A percentile compares a stretch with the other conserved stretches of the same genome.
These are phyloP conservation scores for Delichon dasypus DNA, from an alignment of 2,797 vertebrate genomes.

Conservation along the genomic window DNA sequence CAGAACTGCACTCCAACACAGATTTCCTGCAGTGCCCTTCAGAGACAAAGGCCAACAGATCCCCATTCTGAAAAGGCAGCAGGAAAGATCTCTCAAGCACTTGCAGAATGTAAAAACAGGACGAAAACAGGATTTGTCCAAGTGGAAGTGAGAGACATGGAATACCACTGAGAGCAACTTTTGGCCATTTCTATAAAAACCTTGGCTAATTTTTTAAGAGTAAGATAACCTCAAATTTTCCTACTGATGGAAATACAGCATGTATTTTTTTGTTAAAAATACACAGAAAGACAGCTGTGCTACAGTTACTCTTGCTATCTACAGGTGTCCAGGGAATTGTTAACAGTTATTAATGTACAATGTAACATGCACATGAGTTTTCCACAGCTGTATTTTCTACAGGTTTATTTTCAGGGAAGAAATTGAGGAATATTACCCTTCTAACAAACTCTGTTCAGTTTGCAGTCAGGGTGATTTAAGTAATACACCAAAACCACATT, in stretches of 20 bases:
- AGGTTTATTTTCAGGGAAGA: background rate
- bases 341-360: background rate
- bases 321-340: background rate
- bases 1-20: background rate
- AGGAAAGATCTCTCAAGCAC: background rate
- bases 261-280: background rate
- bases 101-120: background rate
- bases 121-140: background rate
- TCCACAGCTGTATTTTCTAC: background rate
- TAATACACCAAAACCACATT: background rate
- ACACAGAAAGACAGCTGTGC: background rate
- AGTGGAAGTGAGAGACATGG: background rate
- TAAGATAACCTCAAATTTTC: background rate
- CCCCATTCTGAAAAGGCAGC: background rate
- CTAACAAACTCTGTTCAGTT: background rate
- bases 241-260: background rate
- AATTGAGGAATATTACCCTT: background rate
- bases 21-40: background rate
- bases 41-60: background rate
- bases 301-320: background rate
- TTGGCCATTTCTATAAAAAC: background rate
- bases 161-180: background rate
- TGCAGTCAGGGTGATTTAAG: background rate
- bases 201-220: background rate
- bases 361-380: background rate